Evolutionary conservation across 2,888 invertebrate genomes (phyloP), one percentile per base, ranked within the genome.

Genomic region (Tanaodytes sp.): DNA sequence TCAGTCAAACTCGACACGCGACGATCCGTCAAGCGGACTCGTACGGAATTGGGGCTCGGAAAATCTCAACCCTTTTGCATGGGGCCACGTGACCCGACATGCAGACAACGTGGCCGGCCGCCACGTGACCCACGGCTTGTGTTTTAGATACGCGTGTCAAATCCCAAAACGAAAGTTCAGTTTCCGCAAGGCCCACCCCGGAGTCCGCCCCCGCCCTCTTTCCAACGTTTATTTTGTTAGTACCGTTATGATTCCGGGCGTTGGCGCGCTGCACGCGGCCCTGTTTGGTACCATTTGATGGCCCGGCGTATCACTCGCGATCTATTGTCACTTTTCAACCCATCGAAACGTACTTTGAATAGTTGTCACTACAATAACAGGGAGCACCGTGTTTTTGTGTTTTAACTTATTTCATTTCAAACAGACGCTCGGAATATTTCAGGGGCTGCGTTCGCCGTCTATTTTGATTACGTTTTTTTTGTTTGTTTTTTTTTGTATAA

Each of bases 81-180:
- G 4, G n/a, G 77, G 82, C 80, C 84, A 84, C 85, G 85, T 84
- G 84, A 82, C 84, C 69, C 76, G 80, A 77, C 76, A 73, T 66
- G 66, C 67, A 70, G 71, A 68, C 64, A 64, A 68, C 71, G 63
- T 58, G 69, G 68, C 69, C 58, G 52, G 63, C 40, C 73, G 76
- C 57, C 77, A 77, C 77, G 77, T 75, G 75, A 73, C 76, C 76
- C 76, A 62, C 59, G 73, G 74, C 75, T 78, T 72, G 77, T 79
- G 80, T 82, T 84, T 83, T 80, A 79, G 81, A 79, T 82, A 82
- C 83, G 81, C 83, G 82, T 84, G 84, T 84, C 84, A 83, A 84
- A 81, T 82, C 82, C 80, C 80, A 76, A 78, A 82, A 79, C 80
- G 80, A 70, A 75, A 64, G 71, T 72, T 71, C 65, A 68, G 59